Evolutionary conservation across 2,888 invertebrate species (phyloP).

Genomic region (Scelioninae gen. 2): DNA sequence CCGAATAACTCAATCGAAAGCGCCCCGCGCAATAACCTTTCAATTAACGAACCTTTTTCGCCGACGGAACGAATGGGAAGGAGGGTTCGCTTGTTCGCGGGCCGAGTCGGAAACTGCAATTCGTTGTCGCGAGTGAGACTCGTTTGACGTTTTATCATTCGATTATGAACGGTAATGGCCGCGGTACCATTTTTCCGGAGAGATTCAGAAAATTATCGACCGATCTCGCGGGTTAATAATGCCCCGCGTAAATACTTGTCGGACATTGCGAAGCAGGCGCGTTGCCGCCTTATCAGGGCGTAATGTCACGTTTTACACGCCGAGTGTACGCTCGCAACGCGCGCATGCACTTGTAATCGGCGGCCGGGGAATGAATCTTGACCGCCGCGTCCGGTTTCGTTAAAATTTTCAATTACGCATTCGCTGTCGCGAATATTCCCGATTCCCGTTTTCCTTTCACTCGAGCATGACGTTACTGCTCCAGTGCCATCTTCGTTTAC

Average conservation of each 20-base stretch:
- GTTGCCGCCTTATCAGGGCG: conserved; percentile 63
- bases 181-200: no score
- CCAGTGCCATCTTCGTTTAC: conserved; percentile 20
- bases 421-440: conserved; percentile 44
- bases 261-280: conserved; percentile 62
- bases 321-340: conserved; percentile 50
- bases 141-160: not conserved
- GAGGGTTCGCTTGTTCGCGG: no score
- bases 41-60: conserved; percentile 1
- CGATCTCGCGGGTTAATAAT: conserved; percentile 61
- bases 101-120: no score
- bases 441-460: conserved; percentile 49
- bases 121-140: no score
- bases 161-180: conserved; percentile 40
- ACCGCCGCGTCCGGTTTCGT: conserved; percentile 46
- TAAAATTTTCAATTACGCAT: conserved; percentile 56
- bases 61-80: no score
- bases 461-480: conserved; percentile 23
- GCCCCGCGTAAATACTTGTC: conserved; percentile 54
- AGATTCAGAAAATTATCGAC: conserved; percentile 66
- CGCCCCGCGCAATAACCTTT: not conserved
- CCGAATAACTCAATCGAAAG: conserved; percentile 19
- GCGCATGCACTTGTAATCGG: conserved; percentile 54
- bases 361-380: conserved; percentile 47
- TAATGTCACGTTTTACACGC: conserved; percentile 62